Percentiles rank a stretch among this genome's conserved stretches.
Evolutionary conservation across 2,797 vertebrate genomes (phyloP).

Genomic region (Pantherophis vulpinus): DNA sequence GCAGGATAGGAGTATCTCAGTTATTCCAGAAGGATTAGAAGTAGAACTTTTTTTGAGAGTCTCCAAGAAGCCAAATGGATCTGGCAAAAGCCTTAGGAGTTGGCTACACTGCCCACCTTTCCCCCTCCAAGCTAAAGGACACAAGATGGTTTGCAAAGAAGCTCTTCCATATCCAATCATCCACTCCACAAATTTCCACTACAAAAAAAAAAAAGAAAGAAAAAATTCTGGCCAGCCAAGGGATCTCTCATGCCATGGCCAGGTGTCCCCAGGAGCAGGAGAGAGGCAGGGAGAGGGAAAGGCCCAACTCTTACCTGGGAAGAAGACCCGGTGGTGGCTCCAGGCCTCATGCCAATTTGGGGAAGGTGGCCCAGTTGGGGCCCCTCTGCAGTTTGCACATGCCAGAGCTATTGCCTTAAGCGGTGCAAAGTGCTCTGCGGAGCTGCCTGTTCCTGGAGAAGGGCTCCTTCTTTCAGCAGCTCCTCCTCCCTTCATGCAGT

Average conservation of each 20-base stretch:
- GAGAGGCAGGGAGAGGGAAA: neutral
- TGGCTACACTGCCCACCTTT: neutral
- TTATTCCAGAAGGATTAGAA: neutral
- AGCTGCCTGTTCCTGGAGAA: slow-evolving; percentile 54
- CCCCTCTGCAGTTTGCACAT: neutral
- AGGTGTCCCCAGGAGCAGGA: neutral
- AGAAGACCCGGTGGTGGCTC: neutral
- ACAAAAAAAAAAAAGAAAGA: neutral
- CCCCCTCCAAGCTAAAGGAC: neutral
- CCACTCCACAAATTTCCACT: neutral
- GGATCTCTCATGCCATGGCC: neutral
- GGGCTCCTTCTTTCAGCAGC: slow-evolving; percentile 50
- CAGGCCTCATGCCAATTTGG: neutral
- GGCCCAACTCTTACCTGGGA: slow-evolving; percentile 39
- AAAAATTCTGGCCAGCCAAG: neutral
- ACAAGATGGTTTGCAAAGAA: neutral
- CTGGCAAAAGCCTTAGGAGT: neutral
- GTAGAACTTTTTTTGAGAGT: too few species aligned
- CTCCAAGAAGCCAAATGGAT: neutral
- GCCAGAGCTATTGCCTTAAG: neutral
- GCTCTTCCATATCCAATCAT: neutral
- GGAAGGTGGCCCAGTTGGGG: neutral
- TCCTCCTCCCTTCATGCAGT: slow-evolving; percentile 53
- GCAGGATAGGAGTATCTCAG: neutral
- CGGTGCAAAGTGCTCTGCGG: slow-evolving; percentile 12